Percentiles rank a stretch among this genome's conserved stretches.
Evolutionary conservation across 2,888 invertebrate species (phyloP).

Genomic region (Saturnia japonica): DNA sequence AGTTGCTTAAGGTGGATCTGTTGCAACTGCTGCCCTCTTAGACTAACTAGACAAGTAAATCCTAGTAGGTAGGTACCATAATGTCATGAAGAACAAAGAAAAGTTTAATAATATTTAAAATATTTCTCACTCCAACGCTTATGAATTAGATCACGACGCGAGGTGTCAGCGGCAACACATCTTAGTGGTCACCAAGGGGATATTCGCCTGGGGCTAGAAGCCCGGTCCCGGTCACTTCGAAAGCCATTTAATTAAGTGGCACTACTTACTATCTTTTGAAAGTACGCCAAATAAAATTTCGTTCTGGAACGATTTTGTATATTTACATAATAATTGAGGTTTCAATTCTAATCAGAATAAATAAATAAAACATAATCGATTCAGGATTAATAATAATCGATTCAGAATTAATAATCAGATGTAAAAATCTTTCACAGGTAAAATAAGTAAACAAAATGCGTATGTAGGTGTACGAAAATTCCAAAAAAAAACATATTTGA

Average conservation of each 20-base stretch:
- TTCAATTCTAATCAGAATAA: neutral
- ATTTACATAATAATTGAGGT: neutral
- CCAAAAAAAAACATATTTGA: too few relatives aligned
- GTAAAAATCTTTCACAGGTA: too few relatives aligned
- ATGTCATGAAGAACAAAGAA: too few relatives aligned
- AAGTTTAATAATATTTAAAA: neutral
- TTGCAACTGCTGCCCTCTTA: too few relatives aligned
- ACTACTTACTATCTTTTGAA: slow-evolving; percentile 17
- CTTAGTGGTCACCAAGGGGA: slow-evolving; percentile 49
- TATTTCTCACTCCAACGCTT: neutral
- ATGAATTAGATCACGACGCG: slow-evolving; percentile 26
- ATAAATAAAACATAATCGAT: neutral
- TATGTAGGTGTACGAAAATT: too few relatives aligned
- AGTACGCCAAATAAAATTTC: neutral
- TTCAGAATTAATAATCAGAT: neutral
- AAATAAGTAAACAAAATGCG: too few relatives aligned
- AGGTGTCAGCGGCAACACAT: slow-evolving; percentile 63
- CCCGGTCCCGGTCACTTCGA: slow-evolving; percentile 46
- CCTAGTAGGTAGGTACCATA: too few relatives aligned
- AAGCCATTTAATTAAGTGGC: slow-evolving; percentile 56
- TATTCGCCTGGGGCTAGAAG: slow-evolving; percentile 35
- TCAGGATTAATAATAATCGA: neutral
- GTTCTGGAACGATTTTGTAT: neutral
- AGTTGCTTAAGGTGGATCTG: too few relatives aligned
- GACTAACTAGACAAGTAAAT: too few relatives aligned